Conservation (phyloP, 1,140 invertebrate species). For the Campoletis sonorensis region DNA sequence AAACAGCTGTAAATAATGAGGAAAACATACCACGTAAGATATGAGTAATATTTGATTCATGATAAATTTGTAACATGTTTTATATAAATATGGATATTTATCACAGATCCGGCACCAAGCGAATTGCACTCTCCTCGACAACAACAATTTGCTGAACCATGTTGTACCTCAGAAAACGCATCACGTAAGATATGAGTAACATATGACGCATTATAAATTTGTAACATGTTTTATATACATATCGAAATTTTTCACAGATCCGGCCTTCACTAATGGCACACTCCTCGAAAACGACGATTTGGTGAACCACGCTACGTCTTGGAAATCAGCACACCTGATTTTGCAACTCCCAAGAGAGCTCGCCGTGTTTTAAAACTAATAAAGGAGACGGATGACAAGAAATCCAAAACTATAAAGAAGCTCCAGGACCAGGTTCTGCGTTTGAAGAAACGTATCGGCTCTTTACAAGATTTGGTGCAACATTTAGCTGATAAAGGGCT, state of each 20-base stretch:
- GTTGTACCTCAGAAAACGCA: background rate
- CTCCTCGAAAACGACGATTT: constrained; percentile 25
- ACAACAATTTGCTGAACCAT: background rate
- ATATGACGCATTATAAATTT: too few species aligned
- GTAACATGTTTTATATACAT: too few species aligned
- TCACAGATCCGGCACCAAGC: background rate
- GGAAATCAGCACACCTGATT: constrained; percentile 21
- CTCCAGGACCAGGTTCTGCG: constrained; percentile 26
- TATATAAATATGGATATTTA: constrained; percentile 1
- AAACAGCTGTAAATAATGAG: constrained; percentile 13
- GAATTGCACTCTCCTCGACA: background rate
- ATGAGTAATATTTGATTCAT: too few species aligned
- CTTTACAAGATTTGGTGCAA: constrained; percentile 24
- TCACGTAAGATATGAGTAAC: too few species aligned
- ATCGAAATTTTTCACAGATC: background rate
- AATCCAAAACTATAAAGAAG: constrained; percentile 36
- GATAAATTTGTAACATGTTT: too few species aligned
- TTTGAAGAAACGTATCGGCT: constrained; percentile 35
- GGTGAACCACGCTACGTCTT: constrained; percentile 20
- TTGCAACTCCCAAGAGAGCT: constrained; percentile 25
- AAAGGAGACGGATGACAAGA: constrained; percentile 33
- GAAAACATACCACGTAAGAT: too few species aligned
- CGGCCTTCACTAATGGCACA: background rate
- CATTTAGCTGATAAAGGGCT: constrained; percentile 37
- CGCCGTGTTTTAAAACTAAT: constrained; percentile 10